Evolutionary conservation across 92 coral and sea anemone genomes (phyloP).

Genomic region (Micromussa lordhowensis): DNA sequence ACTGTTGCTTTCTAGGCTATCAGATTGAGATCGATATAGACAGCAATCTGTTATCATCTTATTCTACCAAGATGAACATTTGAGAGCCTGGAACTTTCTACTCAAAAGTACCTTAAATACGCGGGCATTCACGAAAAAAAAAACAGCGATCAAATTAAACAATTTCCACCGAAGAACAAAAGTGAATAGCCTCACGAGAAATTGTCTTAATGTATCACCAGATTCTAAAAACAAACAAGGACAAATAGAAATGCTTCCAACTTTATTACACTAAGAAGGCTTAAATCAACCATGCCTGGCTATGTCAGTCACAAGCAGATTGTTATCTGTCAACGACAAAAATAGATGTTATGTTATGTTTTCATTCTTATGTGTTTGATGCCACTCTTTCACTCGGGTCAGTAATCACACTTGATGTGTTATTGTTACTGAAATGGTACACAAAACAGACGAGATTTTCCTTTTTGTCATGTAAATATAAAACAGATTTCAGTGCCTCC

Average conservation of each 20-base stretch:
- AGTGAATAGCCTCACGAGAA: not conserved
- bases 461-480: conserved; percentile 18
- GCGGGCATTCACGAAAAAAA: not conserved
- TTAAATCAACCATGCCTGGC: not conserved
- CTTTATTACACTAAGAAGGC: not conserved
- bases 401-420: not conserved
- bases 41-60: not conserved
- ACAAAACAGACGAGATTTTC: conserved; percentile 24
- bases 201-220: not conserved
- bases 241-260: not conserved
- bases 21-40: not conserved
- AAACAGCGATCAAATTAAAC: not conserved
- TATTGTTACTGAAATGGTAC: conserved; percentile 25
- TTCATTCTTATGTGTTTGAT: not conserved
- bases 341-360: not conserved
- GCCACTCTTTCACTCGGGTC: not conserved
- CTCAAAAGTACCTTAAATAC: not conserved
- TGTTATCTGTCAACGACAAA: not conserved
- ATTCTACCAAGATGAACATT: not conserved
- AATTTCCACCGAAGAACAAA: not conserved
- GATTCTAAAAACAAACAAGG: not conserved
- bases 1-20: not conserved
- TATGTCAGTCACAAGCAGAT: not conserved
- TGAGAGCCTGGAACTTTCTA: not conserved
- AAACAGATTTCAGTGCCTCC: not conserved